Evolutionary conservation across 2,113 vertebrate genomes (phyloP).

Genomic region (Uria lomvia): DNA sequence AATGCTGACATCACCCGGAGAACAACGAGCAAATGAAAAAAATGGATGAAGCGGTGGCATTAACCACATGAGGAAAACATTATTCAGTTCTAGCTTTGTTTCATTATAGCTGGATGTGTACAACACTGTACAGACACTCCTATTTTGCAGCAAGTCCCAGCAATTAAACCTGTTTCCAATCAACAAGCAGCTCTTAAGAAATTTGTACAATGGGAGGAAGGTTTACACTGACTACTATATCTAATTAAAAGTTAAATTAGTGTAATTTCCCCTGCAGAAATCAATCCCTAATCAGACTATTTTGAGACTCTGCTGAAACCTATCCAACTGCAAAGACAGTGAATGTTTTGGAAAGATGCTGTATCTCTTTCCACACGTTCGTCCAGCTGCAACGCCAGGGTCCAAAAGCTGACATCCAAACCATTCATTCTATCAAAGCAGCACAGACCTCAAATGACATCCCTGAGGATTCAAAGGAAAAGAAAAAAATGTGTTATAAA

Average conservation of each 20-base stretch:
- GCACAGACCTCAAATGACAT: background rate
- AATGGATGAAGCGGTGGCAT: background rate
- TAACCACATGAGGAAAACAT: background rate
- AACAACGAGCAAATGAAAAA: background rate
- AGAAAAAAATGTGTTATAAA: background rate
- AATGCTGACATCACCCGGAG: background rate
- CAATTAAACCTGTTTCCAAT: slow-evolving; percentile 31
- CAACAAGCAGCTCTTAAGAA: slow-evolving; percentile 28
- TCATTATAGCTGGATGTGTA: background rate
- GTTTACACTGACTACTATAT: slow-evolving; percentile 34
- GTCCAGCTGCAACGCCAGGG: background rate
- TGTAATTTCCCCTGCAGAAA: slow-evolving; percentile 27
- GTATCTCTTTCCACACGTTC: background rate
- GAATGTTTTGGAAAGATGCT: background rate
- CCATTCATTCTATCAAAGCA: slow-evolving; percentile 3
- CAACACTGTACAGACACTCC: background rate
- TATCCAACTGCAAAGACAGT: background rate
- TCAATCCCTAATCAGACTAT: slow-evolving; percentile 42
- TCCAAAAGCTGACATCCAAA: slow-evolving; percentile 10
- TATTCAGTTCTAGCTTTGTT: background rate
- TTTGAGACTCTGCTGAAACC: slow-evolving; percentile 6
- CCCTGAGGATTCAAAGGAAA: slow-evolving; percentile 29
- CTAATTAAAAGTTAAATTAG: slow-evolving; percentile 59
- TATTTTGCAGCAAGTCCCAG: background rate
- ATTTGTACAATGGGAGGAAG: slow-evolving; percentile 34